Evolutionary conservation across 2,888 invertebrate genomes (phyloP).

Genomic region (Aphelenchoides bicaudatus): DNA sequence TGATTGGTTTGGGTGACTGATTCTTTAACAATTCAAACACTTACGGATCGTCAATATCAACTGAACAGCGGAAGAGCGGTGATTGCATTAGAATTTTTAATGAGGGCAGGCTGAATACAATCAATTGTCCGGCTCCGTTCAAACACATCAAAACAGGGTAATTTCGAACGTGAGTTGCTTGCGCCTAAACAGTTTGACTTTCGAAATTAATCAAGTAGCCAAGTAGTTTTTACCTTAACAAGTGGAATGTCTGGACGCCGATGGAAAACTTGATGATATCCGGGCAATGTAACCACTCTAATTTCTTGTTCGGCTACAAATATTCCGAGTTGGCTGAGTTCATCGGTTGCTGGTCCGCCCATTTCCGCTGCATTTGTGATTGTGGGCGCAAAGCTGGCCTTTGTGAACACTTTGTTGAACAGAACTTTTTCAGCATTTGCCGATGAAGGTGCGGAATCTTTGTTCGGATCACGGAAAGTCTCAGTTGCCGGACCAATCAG

Average conservation of each 20-base stretch:
- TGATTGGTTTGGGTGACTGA: neutral
- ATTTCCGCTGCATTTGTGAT: conserved; percentile 23
- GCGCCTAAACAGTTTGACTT: conserved; percentile 33
- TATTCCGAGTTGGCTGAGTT: conserved; percentile 42
- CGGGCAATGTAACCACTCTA: conserved; percentile 50
- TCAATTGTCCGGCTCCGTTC: conserved; percentile 69
- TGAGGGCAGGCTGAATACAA: conserved; percentile 90
- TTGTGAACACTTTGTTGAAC: conserved; percentile 45
- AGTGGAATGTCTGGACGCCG: conserved; percentile 52
- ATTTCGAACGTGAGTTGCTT: conserved; percentile 49
- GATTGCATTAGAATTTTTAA: conserved; percentile 84
- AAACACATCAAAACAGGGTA: conserved; percentile 52
- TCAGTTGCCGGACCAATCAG: conserved; percentile 84
- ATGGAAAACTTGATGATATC: conserved; percentile 47
- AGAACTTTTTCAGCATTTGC: conserved; percentile 41
- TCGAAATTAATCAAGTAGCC: conserved; percentile 3
- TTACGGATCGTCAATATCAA: conserved; percentile 58
- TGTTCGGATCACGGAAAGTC: conserved; percentile 75
- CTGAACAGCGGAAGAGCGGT: conserved; percentile 77
- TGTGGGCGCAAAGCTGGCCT: conserved; percentile 43
- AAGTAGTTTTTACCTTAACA: conserved; percentile 43
- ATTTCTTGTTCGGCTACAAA: conserved; percentile 54
- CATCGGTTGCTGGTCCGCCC: conserved; percentile 12
- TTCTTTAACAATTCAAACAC: no score
- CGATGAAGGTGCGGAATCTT: conserved; percentile 63